Evolutionary conservation across 2,113 vertebrate species (phyloP).

Genomic region (Cyrtonyx montezumae): DNA sequence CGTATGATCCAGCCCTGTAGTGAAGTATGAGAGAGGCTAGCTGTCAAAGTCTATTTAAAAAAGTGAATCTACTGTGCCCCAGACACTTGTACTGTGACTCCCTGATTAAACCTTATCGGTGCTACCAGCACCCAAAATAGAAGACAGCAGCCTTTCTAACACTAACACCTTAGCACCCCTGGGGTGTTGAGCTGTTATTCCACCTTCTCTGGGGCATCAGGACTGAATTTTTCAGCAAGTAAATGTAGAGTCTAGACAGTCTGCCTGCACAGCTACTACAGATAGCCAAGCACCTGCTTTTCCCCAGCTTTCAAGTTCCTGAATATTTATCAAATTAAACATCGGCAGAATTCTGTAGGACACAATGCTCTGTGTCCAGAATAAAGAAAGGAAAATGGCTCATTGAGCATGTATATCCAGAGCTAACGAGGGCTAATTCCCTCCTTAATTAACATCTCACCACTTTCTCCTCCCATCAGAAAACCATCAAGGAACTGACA

Average conservation of each 20-base stretch:
- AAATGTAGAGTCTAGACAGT: fast-evolving
- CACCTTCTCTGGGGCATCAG: not conserved
- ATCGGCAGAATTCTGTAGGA: not conserved
- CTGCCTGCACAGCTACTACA: not conserved
- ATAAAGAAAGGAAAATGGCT: not conserved
- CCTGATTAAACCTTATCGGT: conserved; percentile 50
- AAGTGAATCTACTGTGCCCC: not conserved
- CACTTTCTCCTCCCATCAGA: not conserved
- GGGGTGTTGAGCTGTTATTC: conserved; percentile 15
- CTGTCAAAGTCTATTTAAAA: not conserved
- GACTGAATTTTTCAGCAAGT: not conserved
- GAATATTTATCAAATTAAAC: not conserved
- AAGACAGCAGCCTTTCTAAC: not conserved
- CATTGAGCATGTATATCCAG: not conserved
- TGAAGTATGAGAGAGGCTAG: not conserved
- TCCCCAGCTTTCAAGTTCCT: not conserved
- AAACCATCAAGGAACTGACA: not conserved
- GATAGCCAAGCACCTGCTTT: not conserved
- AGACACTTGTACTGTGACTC: not conserved
- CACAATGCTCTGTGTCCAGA: not conserved
- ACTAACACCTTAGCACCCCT: fast-evolving
- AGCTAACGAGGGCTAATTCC: not conserved
- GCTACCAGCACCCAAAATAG: conserved; percentile 36
- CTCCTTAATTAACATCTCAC: conserved; percentile 39
- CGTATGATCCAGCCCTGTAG: not conserved